phyloP scores from a whole-genome alignment of 2,888 invertebrate species.

The Spodoptera picta region DNA sequence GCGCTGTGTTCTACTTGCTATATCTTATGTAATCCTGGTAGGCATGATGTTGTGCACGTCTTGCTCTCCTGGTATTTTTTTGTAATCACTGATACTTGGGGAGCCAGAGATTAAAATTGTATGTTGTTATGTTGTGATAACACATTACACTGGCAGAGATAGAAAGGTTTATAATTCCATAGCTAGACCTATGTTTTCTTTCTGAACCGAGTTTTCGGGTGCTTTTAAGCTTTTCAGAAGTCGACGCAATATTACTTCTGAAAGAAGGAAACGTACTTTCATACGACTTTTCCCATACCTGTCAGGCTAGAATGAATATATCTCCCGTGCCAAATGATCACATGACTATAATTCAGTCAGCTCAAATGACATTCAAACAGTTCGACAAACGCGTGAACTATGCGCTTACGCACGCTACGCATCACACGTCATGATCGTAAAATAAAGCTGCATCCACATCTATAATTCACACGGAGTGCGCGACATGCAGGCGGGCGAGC shows the following conservation, averaged over 20 bases:
- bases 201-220: too few relatives aligned
- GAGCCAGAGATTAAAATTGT: conserved; percentile 3
- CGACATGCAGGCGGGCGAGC: conserved; percentile 67
- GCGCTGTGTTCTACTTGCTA: conserved; percentile 64
- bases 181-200: too few relatives aligned
- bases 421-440: conserved; percentile 62
- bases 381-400: conserved; percentile 53
- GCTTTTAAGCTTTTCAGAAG: too few relatives aligned
- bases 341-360: conserved; percentile 27
- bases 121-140: background rate
- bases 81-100: conserved; percentile 15
- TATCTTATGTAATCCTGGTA: conserved; percentile 72
- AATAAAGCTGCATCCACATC: conserved; percentile 71
- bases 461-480: conserved; percentile 66
- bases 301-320: background rate
- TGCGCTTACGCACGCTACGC: conserved; percentile 55
- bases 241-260: too few relatives aligned
- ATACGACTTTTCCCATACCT: too few relatives aligned
- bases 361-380: conserved; percentile 46
- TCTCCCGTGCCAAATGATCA: conserved; percentile 18
- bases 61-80: conserved; percentile 52
- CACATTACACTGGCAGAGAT: too few relatives aligned
- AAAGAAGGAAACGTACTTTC: too few relatives aligned
- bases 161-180: too few relatives aligned
- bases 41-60: conserved; percentile 55